Evolutionary conservation across 2,797 vertebrate species (phyloP).

Genomic region (Pseudomugil gertrudae): DNA sequence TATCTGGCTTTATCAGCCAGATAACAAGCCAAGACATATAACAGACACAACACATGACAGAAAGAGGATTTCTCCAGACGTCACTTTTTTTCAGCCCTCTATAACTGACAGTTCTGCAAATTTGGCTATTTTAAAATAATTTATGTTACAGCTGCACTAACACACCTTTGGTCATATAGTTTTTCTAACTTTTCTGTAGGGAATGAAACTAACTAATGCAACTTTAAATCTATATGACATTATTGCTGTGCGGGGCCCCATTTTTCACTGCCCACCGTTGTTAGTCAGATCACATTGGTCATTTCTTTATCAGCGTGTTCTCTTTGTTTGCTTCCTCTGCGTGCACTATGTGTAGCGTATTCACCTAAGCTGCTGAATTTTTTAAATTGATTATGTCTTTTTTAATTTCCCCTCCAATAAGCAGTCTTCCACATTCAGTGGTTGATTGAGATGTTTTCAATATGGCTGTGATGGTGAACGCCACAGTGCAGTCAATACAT

Average conservation of each 20-base stretch:
- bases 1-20: conserved; percentile 21
- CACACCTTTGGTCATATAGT: conserved; percentile 32
- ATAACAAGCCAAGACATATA: conserved; percentile 32
- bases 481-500: conserved; percentile 15
- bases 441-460: conserved; percentile 34
- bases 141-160: conserved; percentile 7
- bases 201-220: conserved; percentile 42
- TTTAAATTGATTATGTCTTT: conserved; percentile 39
- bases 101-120: neutral
- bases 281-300: conserved; percentile 72
- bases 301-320: conserved; percentile 66
- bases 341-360: conserved; percentile 37
- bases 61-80: conserved; percentile 21
- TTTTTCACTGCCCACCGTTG: conserved; percentile 68
- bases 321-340: conserved; percentile 43
- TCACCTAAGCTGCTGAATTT: conserved; percentile 28
- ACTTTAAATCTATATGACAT: conserved; percentile 66
- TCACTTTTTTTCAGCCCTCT: neutral
- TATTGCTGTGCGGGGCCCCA: conserved; percentile 58
- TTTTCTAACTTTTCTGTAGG: conserved; percentile 30
- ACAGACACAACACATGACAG: conserved; percentile 44
- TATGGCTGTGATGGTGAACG: conserved; percentile 15
- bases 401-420: conserved; percentile 26
- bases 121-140: conserved; percentile 13
- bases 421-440: conserved; percentile 29